These are phyloP conservation scores for Oenanthe melanoleuca DNA, from an alignment of 2,113 vertebrate genomes.

Conservation along the genomic window DNA sequence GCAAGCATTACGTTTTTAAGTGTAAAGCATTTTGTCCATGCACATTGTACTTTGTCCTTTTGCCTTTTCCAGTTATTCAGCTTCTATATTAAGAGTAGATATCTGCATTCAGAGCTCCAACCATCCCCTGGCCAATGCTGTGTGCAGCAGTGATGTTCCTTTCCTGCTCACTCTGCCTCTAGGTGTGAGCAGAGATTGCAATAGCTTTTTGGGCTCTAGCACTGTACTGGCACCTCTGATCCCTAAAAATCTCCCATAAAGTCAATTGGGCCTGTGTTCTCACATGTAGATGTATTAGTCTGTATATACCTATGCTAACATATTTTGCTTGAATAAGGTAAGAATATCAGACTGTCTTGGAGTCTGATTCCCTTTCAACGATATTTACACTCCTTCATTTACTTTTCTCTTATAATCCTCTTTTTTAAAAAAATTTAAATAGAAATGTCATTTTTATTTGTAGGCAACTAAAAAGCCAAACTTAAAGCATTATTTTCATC, in stretches of 20 bases:
- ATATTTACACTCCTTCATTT: not conserved
- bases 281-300: not conserved
- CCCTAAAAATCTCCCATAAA: not conserved
- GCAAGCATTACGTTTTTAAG: not conserved
- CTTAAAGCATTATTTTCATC: not conserved
- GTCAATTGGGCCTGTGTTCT: accelerated
- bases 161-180: not conserved
- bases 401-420: not conserved
- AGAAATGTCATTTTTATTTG: not conserved
- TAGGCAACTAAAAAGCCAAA: not conserved
- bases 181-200: not conserved
- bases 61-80: not conserved
- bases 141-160: not conserved
- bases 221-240: not conserved
- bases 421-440: not conserved
- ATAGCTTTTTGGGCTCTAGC: not conserved
- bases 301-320: not conserved
- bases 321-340: not conserved
- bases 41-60: not conserved
- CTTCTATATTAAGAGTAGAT: not conserved
- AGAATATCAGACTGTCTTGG: not conserved
- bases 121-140: accelerated
- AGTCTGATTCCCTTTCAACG: not conserved
- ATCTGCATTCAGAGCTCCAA: not conserved
- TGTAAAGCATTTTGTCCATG: not conserved